Evolutionary conservation across 2,888 invertebrate genomes (phyloP).

Genomic region (Hypselothyrea guttata): DNA sequence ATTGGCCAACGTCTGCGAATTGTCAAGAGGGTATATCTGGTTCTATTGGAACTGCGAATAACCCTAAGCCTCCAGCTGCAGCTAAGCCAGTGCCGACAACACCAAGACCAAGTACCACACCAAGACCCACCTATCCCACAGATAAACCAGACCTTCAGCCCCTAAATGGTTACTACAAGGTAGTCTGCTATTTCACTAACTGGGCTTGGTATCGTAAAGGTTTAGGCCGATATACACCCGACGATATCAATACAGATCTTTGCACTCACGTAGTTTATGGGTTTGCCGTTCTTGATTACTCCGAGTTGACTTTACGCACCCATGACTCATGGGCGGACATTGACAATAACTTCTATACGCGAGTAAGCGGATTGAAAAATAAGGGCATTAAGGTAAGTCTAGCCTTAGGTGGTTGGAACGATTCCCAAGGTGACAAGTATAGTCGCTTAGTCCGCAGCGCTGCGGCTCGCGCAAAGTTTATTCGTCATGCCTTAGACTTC

Average conservation of each 20-base stretch:
- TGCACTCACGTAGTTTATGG: slow-evolving; percentile 97
- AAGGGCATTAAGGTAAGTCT: slow-evolving; percentile 92
- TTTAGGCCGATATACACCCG: slow-evolving; percentile 91
- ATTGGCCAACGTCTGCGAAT: slow-evolving; percentile 87
- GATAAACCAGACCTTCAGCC: slow-evolving; percentile 81
- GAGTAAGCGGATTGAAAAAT: slow-evolving; percentile 90
- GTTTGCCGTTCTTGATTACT: slow-evolving; percentile 94
- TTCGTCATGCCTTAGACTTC: slow-evolving; percentile 89
- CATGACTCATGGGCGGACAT: slow-evolving; percentile 96
- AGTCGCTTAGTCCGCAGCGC: slow-evolving; percentile 91
- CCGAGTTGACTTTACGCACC: slow-evolving; percentile 89
- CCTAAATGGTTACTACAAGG: slow-evolving; percentile 88
- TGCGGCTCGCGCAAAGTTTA: slow-evolving; percentile 87
- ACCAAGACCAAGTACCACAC: slow-evolving; percentile 71
- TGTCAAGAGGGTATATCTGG: slow-evolving; percentile 81
- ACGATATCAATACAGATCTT: slow-evolving; percentile 92
- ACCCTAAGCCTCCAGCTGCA: slow-evolving; percentile 50
- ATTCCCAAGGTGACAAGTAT: slow-evolving; percentile 95
- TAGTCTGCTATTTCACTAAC: slow-evolving; percentile 95
- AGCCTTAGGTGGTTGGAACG: slow-evolving; percentile 97
- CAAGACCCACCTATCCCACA: slow-evolving; percentile 76
- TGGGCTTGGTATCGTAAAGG: slow-evolving; percentile 96
- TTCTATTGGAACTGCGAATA: slow-evolving; percentile 12
- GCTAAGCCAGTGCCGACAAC: slow-evolving; percentile 72
- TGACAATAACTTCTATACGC: slow-evolving; percentile 93